Conservation (phyloP, 2,113 vertebrate species). For the Gnathonemus echidnorhynchus region DNA sequence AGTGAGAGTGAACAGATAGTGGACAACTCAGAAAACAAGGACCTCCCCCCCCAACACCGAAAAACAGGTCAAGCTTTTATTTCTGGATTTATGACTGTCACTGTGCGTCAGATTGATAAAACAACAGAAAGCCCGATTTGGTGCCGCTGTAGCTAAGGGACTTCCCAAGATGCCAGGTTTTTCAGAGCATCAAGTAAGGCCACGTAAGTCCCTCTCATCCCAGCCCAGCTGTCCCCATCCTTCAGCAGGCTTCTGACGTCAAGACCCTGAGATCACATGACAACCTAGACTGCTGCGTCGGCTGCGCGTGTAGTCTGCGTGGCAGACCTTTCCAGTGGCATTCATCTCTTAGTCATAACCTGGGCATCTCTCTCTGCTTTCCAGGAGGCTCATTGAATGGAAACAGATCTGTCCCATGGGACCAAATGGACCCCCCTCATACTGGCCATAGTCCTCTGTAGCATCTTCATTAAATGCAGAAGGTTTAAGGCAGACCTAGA, state of each 20-base stretch:
- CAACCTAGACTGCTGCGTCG: neutral
- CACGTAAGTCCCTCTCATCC: neutral
- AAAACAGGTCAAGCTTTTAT: neutral
- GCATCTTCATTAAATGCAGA: neutral
- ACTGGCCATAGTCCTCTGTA: neutral
- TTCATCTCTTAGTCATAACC: neutral
- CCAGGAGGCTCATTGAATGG: neutral
- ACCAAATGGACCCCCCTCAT: neutral
- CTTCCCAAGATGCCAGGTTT: slow-evolving; percentile 13
- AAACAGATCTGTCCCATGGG: neutral
- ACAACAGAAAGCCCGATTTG: neutral
- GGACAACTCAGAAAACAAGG: neutral
- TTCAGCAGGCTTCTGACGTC: slow-evolving; percentile 17
- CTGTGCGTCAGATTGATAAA: neutral
- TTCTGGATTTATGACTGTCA: neutral
- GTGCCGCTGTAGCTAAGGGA: neutral
- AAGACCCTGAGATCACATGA: slow-evolving; percentile 26
- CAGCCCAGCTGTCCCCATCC: slow-evolving; percentile 23
- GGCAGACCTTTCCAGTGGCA: neutral
- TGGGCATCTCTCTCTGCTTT: neutral
- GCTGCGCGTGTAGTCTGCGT: neutral
- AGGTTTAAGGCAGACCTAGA: neutral
- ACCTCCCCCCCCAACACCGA: neutral
- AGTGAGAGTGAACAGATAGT: neutral
- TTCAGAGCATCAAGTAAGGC: slow-evolving; percentile 1